A percentile compares a stretch with the other conserved stretches of the same genome.
Conservation (phyloP, 2,888 invertebrate species). For the Melinaea marsaeus region DNA sequence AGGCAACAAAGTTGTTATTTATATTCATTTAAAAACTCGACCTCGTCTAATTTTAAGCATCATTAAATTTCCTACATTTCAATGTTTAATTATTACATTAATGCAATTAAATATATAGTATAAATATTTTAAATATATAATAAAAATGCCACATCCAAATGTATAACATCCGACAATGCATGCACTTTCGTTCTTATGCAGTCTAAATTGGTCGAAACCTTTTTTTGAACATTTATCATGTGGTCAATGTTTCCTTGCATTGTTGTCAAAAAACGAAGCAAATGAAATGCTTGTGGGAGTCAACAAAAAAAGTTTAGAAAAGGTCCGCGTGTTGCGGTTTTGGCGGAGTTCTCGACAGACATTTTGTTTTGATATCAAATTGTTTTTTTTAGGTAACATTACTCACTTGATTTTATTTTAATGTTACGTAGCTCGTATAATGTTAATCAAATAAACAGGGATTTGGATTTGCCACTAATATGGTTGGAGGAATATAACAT, state of each 20-base stretch:
- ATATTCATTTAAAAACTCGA: too few species aligned
- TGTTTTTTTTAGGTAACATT: neutral
- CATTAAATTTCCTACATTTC: neutral
- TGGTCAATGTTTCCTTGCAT: slow-evolving; percentile 64
- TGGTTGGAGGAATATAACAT: neutral
- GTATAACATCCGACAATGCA: slow-evolving; percentile 21
- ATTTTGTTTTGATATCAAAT: neutral
- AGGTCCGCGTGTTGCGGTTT: neutral
- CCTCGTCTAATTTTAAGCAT: neutral
- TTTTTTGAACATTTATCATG: slow-evolving; percentile 64
- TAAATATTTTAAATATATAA: neutral
- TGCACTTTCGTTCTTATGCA: slow-evolving; percentile 67
- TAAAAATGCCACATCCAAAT: slow-evolving; percentile 39
- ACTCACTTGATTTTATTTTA: neutral
- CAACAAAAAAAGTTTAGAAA: slow-evolving; percentile 2
- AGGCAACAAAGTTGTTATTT: neutral
- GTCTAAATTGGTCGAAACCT: slow-evolving; percentile 56
- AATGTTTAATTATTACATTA: neutral
- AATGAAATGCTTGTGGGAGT: slow-evolving; percentile 40
- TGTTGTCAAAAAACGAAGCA: slow-evolving; percentile 46
- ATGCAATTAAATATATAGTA: neutral
- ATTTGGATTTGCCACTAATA: neutral
- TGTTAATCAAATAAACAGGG: too few species aligned
- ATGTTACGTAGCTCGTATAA: too few species aligned
- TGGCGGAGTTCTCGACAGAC: neutral